phyloP scores from a whole-genome alignment of 2,797 vertebrate species.

The Tenualosa ilisha region DNA sequence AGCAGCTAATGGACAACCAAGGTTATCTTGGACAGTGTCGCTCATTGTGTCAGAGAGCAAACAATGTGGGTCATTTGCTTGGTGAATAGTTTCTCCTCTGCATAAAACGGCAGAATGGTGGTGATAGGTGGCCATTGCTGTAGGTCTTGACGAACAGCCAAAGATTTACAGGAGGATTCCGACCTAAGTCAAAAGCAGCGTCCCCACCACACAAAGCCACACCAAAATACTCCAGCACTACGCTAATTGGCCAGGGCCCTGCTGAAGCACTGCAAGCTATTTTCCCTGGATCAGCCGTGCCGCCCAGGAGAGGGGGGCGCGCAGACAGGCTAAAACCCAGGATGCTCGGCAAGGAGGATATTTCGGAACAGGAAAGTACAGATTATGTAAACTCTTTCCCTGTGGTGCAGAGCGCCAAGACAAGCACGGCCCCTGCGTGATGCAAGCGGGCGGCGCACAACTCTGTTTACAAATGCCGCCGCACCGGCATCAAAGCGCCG shows the following conservation, averaged over 20 bases:
- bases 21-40: not conserved
- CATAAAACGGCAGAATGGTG: not conserved
- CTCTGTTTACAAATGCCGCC: slow-evolving; percentile 10
- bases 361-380: slow-evolving; percentile 35
- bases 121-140: not conserved
- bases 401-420: slow-evolving; percentile 13
- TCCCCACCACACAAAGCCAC: not conserved
- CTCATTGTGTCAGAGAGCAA: not conserved
- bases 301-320: not conserved
- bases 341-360: slow-evolving; percentile 19
- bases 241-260: slow-evolving; percentile 16
- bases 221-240: not conserved
- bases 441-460: slow-evolving; percentile 11
- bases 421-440: slow-evolving; percentile 27
- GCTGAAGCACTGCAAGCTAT: slow-evolving; percentile 30
- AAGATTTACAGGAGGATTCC: slow-evolving; percentile 17
- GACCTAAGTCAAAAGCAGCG: slow-evolving; percentile 17
- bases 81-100: not conserved
- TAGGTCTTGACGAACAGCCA: not conserved
- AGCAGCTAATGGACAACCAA: not conserved
- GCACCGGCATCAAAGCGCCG: not conserved
- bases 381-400: slow-evolving; percentile 32
- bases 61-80: not conserved
- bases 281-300: slow-evolving; percentile 18
- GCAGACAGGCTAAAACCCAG: slow-evolving; percentile 20